phyloP scores from a whole-genome alignment of 2,888 invertebrate species.

The Xylophagus ater region DNA sequence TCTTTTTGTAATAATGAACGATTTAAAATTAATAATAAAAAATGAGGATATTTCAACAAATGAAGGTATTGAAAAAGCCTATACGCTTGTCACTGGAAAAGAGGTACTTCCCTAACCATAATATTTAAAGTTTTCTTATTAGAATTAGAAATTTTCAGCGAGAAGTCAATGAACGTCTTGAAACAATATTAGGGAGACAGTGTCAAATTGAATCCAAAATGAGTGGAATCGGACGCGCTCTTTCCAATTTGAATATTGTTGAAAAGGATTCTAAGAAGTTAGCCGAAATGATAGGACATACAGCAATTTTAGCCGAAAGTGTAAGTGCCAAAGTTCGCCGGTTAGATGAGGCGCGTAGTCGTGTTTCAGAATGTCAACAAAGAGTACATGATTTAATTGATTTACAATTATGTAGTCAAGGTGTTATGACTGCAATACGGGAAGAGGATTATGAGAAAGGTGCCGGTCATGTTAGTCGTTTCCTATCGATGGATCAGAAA shows the following conservation, averaged over 20 bases:
- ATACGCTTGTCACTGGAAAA: constrained; percentile 46
- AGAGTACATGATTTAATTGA: constrained; percentile 92
- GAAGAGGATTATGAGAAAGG: constrained; percentile 95
- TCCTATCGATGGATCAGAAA: constrained; percentile 83
- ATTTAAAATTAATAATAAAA: constrained; percentile 21
- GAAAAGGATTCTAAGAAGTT: constrained; percentile 70
- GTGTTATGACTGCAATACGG: constrained; percentile 87
- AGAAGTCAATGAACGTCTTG: constrained; percentile 57
- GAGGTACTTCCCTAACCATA: constrained; percentile 37
- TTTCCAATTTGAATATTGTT: constrained; percentile 67
- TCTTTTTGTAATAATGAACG: constrained; percentile 19
- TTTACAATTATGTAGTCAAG: constrained; percentile 89
- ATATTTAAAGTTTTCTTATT: background rate
- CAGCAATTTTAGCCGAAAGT: constrained; percentile 80
- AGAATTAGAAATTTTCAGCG: too few species aligned
- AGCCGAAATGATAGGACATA: constrained; percentile 72
- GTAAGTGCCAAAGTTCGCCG: constrained; percentile 94
- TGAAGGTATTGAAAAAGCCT: constrained; percentile 46
- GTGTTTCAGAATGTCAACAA: constrained; percentile 88
- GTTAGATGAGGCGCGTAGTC: constrained; percentile 74
- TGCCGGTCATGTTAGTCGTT: constrained; percentile 89
- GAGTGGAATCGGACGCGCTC: constrained; percentile 64
- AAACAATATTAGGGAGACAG: constrained; percentile 60
- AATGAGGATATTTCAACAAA: constrained; percentile 38
- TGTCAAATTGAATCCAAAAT: constrained; percentile 70